phyloP scores from a whole-genome alignment of 2,797 vertebrate genomes.

The Neomorphus geoffroyi region DNA sequence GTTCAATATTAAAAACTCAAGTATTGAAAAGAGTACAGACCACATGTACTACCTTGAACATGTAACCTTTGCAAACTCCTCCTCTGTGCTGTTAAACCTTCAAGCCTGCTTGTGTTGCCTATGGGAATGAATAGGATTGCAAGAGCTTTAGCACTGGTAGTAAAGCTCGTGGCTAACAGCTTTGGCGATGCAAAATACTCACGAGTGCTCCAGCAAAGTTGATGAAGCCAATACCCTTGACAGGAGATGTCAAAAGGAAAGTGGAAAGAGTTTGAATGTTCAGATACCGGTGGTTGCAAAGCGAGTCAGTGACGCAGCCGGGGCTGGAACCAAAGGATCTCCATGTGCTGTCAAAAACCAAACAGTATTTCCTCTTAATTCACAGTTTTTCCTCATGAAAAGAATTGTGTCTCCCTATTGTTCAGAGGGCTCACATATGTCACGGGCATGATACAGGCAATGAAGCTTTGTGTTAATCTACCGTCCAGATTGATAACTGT shows the following conservation, averaged over 20 bases:
- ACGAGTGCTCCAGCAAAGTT: neutral
- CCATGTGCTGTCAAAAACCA: neutral
- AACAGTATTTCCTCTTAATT: neutral
- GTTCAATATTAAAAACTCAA: neutral
- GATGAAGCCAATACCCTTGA: neutral
- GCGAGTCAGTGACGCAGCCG: neutral
- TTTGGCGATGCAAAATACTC: neutral
- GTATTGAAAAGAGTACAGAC: neutral
- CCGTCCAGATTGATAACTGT: slow-evolving; percentile 49
- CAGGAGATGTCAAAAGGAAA: neutral
- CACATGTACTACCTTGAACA: neutral
- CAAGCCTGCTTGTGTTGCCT: neutral
- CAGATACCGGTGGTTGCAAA: neutral
- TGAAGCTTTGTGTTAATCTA: slow-evolving; percentile 48
- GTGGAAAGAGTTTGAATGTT: neutral
- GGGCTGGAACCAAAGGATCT: neutral
- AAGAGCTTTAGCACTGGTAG: neutral
- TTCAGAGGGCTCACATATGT: slow-evolving; percentile 39
- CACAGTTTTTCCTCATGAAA: neutral
- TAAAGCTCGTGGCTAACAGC: neutral
- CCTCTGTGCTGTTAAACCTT: neutral
- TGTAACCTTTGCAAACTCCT: neutral
- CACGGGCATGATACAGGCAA: slow-evolving; percentile 45
- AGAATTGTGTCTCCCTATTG: neutral
- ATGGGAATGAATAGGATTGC: neutral